A percentile compares a stretch with the other conserved stretches of the same genome.
These are phyloP conservation scores for Pachyseris speciosa DNA, from an alignment of 64 coral and sea anemone species.

Conservation along the genomic window DNA sequence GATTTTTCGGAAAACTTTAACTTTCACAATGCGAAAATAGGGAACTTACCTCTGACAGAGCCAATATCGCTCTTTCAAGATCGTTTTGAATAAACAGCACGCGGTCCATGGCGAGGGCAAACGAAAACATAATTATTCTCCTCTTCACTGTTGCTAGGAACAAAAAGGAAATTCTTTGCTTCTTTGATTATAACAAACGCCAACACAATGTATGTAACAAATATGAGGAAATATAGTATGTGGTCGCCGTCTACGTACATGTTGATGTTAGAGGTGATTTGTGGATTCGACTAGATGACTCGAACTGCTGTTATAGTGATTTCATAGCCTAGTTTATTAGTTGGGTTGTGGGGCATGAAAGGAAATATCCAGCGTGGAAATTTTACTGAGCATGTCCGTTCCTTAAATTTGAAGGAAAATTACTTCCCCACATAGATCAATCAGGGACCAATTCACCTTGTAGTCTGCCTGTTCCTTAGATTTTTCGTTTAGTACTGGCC, in stretches of 20 bases:
- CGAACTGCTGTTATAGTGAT: too few species aligned
- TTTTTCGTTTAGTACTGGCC: too few species aligned
- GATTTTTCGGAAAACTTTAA: too few species aligned
- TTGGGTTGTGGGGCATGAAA: too few species aligned
- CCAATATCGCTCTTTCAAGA: neutral
- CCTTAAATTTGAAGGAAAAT: too few species aligned
- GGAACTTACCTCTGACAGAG: neutral
- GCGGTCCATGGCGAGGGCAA: neutral
- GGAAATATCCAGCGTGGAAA: too few species aligned
- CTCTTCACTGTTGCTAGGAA: neutral
- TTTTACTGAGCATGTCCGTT: too few species aligned
- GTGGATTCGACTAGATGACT: neutral
- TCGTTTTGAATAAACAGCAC: neutral
- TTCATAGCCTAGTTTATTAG: too few species aligned
- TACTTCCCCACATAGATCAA: too few species aligned
- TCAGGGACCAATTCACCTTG: too few species aligned
- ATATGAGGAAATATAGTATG: neutral
- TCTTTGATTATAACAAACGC: neutral
- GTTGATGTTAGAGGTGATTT: neutral
- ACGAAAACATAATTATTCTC: neutral
- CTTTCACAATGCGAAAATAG: too few species aligned
- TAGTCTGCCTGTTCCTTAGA: too few species aligned
- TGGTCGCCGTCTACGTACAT: neutral
- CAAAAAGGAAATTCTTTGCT: neutral
- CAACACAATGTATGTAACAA: neutral